phyloP scores from a whole-genome alignment of 2,113 vertebrate genomes.

The Zeus faber region DNA sequence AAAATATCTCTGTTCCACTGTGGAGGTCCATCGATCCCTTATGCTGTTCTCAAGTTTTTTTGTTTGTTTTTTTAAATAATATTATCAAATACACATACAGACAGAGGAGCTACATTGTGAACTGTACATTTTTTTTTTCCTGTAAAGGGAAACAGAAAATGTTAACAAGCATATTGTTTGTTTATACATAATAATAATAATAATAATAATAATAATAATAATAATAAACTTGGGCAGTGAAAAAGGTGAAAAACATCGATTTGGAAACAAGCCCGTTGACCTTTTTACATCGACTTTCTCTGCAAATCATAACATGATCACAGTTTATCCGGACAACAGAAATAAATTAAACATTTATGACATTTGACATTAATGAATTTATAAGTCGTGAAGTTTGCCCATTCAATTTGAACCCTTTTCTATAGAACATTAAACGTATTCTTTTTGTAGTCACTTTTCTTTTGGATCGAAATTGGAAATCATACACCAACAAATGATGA shows the following conservation, averaged over 20 bases:
- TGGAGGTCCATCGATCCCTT: slow-evolving; percentile 40
- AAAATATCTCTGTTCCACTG: slow-evolving; percentile 39
- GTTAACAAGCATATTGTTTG: slow-evolving; percentile 42
- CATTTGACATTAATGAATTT: slow-evolving; percentile 25
- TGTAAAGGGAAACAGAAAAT: slow-evolving; percentile 36
- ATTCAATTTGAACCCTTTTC: background rate
- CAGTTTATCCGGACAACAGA: slow-evolving; percentile 69
- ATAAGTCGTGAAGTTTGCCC: background rate
- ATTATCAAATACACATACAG: slow-evolving; percentile 72
- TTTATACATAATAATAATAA: slow-evolving; percentile 50
- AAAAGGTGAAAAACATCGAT: slow-evolving; percentile 60
- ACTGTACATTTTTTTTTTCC: slow-evolving; percentile 69
- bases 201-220: slow-evolving; percentile 42
- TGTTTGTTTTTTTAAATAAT: slow-evolving; percentile 59
- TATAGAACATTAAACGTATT: slow-evolving; percentile 12
- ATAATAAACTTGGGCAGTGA: slow-evolving; percentile 57
- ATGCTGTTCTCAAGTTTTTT: slow-evolving; percentile 35
- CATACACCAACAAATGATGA: too few species aligned
- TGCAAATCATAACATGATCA: slow-evolving; percentile 54
- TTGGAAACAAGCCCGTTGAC: slow-evolving; percentile 68
- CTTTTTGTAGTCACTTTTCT: too few species aligned
- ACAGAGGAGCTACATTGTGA: slow-evolving; percentile 70
- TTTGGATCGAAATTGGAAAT: too few species aligned
- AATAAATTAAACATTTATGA: slow-evolving; percentile 33
- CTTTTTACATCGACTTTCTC: slow-evolving; percentile 37